Base-by-base conservation (phyloP, 2,113 vertebrate species). In the Cromileptes altivelis region DNA sequence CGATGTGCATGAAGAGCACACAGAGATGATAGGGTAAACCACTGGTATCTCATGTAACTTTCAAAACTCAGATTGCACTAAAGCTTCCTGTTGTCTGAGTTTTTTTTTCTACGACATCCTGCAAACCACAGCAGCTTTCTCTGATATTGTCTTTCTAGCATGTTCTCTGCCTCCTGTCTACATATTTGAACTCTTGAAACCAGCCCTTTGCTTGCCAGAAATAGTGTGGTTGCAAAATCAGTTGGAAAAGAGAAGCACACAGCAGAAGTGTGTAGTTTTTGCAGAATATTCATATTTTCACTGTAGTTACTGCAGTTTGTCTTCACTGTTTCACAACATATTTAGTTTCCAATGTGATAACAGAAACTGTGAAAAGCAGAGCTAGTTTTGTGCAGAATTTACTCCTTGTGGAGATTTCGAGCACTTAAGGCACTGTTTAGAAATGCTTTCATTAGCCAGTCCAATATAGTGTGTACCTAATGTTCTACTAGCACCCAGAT, bases 41-140 rank as follows among this genome's bases (percentile, higher is more conserved):
- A 52, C 6, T 12, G 53, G 57, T 37, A 18, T 62, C 47, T 85
- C 63, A 61, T 82, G 52, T 60, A 74, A 78, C 50, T 75, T 45
- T 53, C 7, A 53, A 53, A 65, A 15, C 3, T 58, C 10, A 4
- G 25, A 58, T 42, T 45, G 18, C 45, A 33, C 42, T 12, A 0
- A 3, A 19, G 7, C 60, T 55, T 78, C 65, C 64, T 80, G 47
- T 78, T 64, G 30, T 33, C n/a, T 5, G 55, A 9, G 40, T 42
- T 7, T 42, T 9, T 21, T 21, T 19, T 37, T 42, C 9, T 33
- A 2, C 6, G 23, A 47, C 57, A n/a, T 72, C 68, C 42, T 56
- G 53, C 19, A 19, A 62, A 47, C 25, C 4, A n/a, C 23, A 23
- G n/a, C 47, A 2, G 2, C 15, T 37, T 13, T 78, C 23, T 75